phyloP scores from a whole-genome alignment of 2,888 invertebrate genomes.

The Alviniconcha strummeri region DNA sequence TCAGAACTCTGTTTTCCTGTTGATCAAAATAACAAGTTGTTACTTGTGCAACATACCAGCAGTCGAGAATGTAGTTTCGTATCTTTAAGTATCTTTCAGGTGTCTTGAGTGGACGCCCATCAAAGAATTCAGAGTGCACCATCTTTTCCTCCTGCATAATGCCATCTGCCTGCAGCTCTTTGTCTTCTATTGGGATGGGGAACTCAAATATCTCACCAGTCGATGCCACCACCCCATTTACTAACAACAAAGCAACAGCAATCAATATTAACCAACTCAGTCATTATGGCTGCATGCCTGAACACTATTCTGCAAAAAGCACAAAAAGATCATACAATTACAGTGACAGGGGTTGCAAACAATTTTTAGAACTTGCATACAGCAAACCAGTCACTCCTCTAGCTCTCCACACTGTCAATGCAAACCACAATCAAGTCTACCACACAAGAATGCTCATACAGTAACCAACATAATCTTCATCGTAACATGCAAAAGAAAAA shows the following conservation, averaged over 20 bases:
- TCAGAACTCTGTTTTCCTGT: too few species aligned
- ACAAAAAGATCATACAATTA: neutral
- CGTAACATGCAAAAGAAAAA: too few species aligned
- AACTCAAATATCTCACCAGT: constrained; percentile 64
- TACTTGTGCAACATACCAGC: constrained; percentile 73
- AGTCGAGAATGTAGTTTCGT: constrained; percentile 78
- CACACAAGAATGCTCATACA: too few species aligned
- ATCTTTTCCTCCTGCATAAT: constrained; percentile 77
- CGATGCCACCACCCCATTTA: constrained; percentile 51
- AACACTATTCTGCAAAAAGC: too few species aligned
- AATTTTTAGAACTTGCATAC: too few species aligned
- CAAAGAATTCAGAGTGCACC: constrained; percentile 78
- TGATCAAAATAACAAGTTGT: too few species aligned
- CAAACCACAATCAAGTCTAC: too few species aligned
- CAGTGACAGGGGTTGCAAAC: neutral
- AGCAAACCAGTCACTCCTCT: too few species aligned
- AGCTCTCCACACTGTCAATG: too few species aligned
- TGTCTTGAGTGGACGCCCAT: constrained; percentile 77
- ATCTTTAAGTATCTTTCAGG: constrained; percentile 79
- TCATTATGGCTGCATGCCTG: too few species aligned
- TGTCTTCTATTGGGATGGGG: constrained; percentile 76
- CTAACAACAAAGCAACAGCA: constrained; percentile 40
- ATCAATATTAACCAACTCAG: constrained; percentile 3
- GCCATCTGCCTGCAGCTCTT: constrained; percentile 69
- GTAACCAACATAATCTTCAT: too few species aligned